Base-by-base conservation (phyloP, 2,113 vertebrate genomes). In the Hippopotamus amphibius region DNA sequence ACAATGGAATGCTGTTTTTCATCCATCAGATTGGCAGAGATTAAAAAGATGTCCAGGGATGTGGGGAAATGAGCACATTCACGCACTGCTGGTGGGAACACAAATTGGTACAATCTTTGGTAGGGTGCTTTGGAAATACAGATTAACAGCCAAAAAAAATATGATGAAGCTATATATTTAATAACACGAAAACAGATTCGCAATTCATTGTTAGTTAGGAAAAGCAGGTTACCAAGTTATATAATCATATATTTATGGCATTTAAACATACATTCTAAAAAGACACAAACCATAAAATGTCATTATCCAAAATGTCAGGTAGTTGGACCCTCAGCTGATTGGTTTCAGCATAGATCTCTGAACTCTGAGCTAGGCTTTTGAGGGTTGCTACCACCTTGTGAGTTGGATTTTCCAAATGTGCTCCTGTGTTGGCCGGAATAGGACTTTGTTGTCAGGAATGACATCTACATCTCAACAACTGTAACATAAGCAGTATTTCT, bases 1-100 rank as follows among this genome's bases (percentile, higher is more conserved):
- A 57, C 50, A 83, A 81, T 57, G 86, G 13, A 48, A 48, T 65
- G 26, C 22, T 68, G 13, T 33, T 69, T 69, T 85, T 65, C 79
- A 93, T 93, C 88, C 74, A n/a, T 92, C 50, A 53, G 15, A 69
- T 48, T 26, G 28, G 37, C 30, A 93, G 22, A 95, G 83, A 83
- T 93, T 41, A 43, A 72, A 59, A 37, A 83, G 65, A 93, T 95
- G 68, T 55, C 68, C 19, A 76, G n/a, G 7, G n/a, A 37, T 16
- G 10, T 22, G 21, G 33, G 41, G 24, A 66, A 95, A 88, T 43
- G 55, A 57, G 37, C 6, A 16, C 7, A 10, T 77, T 46, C 43
- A 19, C 57, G 7, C 71, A n/a, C 88, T 84, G 81, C 43, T 30
- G 65, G 63, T 81, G n/a, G 14, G 30, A 93, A 68, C 55, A 57